phyloP scores from a whole-genome alignment of 2,888 invertebrate genomes.

The Axea sp. region DNA sequence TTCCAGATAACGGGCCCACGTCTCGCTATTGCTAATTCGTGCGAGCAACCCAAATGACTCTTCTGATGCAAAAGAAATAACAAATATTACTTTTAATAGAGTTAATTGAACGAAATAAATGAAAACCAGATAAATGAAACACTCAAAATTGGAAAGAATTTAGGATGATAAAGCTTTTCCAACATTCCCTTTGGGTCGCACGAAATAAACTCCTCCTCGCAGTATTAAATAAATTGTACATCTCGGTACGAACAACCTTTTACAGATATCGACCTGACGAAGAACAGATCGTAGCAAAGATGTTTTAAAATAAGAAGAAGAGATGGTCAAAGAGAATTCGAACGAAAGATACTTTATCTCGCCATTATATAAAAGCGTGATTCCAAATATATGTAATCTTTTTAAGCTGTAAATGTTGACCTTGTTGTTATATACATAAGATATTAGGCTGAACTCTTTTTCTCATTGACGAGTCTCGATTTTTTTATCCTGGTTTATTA shows the following conservation, averaged over 20 bases:
- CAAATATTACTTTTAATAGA: not conserved
- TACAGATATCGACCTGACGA: slow-evolving; percentile 18
- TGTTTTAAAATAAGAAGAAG: not conserved
- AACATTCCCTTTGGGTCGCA: slow-evolving; percentile 62
- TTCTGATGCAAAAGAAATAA: not conserved
- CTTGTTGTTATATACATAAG: slow-evolving; percentile 80
- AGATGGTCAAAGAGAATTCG: slow-evolving; percentile 5
- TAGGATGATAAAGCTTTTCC: no score
- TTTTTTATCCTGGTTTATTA: slow-evolving; percentile 48
- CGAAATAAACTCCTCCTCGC: slow-evolving; percentile 49
- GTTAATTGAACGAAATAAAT: not conserved
- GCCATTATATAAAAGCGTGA: slow-evolving; percentile 69
- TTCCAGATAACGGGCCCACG: slow-evolving; percentile 40
- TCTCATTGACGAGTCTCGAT: slow-evolving; percentile 34
- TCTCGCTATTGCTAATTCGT: slow-evolving; percentile 29
- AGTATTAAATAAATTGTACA: slow-evolving; percentile 54
- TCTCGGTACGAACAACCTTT: slow-evolving; percentile 30
- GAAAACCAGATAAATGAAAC: not conserved
- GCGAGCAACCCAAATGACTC: slow-evolving; percentile 10
- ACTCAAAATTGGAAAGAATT: no score
- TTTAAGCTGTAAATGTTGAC: slow-evolving; percentile 77
- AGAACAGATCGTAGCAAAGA: not conserved
- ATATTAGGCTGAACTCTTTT: slow-evolving; percentile 67
- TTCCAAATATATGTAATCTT: slow-evolving; percentile 78
- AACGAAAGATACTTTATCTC: slow-evolving; percentile 44